Conservation (phyloP, 2,113 vertebrate species). For the Albula glossodonta region DNA sequence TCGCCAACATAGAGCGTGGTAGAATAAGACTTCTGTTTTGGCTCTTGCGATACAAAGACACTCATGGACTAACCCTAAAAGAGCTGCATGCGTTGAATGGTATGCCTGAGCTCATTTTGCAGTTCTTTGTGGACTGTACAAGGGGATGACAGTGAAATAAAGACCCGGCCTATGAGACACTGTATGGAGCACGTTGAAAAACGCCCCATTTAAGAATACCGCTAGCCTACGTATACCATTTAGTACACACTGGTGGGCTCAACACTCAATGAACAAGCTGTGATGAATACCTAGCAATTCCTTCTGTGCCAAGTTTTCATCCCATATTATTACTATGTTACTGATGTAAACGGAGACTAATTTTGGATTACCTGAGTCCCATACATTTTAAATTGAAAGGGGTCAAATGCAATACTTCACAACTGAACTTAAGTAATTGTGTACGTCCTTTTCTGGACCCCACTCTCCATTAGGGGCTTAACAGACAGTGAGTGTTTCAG, state of each 20-base stretch:
- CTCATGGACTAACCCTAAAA: neutral
- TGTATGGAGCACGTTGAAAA: neutral
- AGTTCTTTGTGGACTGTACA: neutral
- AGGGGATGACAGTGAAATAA: neutral
- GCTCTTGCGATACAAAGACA: neutral
- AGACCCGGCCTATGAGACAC: neutral
- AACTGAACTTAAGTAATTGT: neutral
- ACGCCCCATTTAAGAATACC: neutral
- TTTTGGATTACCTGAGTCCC: neutral
- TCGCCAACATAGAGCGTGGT: neutral
- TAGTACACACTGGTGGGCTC: neutral
- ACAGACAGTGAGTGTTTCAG: neutral
- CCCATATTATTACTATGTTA: neutral
- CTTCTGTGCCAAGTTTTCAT: too few relatives aligned
- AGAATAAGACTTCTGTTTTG: conserved; percentile 3
- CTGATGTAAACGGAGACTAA: neutral
- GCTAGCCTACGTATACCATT: neutral
- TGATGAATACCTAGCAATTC: too few relatives aligned
- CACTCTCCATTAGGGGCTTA: conserved; percentile 2
- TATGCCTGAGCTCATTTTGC: neutral
- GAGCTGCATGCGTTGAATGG: neutral
- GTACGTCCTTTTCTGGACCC: neutral
- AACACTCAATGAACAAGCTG: neutral
- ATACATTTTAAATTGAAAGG: neutral
- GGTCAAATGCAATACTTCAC: neutral